A percentile compares a stretch with the other conserved stretches of the same genome.
Evolutionary conservation across 2,888 invertebrate genomes (phyloP).

Genomic region (Drosophila birchii): DNA sequence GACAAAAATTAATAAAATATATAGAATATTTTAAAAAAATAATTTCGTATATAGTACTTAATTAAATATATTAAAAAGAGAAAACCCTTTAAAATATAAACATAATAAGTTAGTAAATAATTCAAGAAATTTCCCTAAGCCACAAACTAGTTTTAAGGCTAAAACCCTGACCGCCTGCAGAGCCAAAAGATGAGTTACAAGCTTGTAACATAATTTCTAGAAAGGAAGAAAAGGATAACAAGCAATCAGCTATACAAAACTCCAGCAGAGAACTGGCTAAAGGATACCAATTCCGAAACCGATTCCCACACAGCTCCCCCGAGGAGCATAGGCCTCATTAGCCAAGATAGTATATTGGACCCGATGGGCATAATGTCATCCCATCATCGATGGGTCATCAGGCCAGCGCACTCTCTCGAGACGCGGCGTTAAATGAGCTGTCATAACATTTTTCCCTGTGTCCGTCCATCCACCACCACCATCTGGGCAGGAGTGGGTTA

Average conservation of each 20-base stretch:
- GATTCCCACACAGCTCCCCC: slow-evolving; percentile 39
- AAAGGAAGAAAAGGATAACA: neutral
- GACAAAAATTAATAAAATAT: too few species aligned
- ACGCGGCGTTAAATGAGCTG: slow-evolving; percentile 73
- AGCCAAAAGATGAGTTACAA: neutral
- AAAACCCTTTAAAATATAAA: too few species aligned
- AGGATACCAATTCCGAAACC: neutral
- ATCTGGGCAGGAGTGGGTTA: slow-evolving; percentile 9
- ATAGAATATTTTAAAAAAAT: too few species aligned
- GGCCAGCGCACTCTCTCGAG: neutral
- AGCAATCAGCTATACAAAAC: slow-evolving; percentile 11
- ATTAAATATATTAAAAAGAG: too few species aligned
- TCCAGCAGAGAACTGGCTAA: neutral
- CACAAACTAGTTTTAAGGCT: slow-evolving; percentile 2
- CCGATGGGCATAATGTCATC: slow-evolving; percentile 18
- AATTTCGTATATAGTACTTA: too few species aligned
- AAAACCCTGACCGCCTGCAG: slow-evolving; percentile 10
- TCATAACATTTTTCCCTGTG: slow-evolving; percentile 58
- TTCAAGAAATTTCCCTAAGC: neutral
- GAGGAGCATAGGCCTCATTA: slow-evolving; percentile 40
- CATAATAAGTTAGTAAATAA: too few species aligned
- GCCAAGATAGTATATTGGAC: slow-evolving; percentile 14
- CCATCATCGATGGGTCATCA: slow-evolving; percentile 41
- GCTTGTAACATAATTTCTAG: neutral
- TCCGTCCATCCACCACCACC: slow-evolving; percentile 14